Evolutionary conservation across 2,113 vertebrate genomes (phyloP), one percentile per base, ranked within the genome.

Genomic region (Oryzias woworae): DNA sequence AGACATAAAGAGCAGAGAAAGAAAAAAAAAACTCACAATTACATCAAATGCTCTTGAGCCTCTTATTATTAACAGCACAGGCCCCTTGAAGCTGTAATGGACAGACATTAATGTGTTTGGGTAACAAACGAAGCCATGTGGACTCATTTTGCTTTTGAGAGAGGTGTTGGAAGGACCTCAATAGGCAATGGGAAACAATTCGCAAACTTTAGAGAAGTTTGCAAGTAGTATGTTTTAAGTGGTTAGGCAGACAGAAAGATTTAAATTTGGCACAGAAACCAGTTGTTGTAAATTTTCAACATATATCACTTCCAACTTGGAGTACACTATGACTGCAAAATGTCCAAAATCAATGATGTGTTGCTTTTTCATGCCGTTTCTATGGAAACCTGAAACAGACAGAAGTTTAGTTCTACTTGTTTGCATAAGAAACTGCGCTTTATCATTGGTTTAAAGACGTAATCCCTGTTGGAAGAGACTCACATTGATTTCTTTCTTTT

Each of bases 21-120:
- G 53, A 49, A 71, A 46, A 53, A 50, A 82, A 63, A 44, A 43
- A 67, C 81, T 86, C 69, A 77, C 81, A 81, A 80, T 78, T 80
- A 74, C 75, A 64, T 66, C 58, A 73, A 78, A 80, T 78, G 65
- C 73, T 78, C 74, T 69, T 65, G 73, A 82, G 79, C 78, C 84
- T 84, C 76, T 86, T 87, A 88, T 90, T 82, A 81, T 66, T 60
- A 83, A 78, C 82, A 84, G 84, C 79, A 69, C 79, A 80, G 82
- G 82, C 86, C 75, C 77, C 61, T 58, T n/a, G 31, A 18, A 75
- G 74, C 75, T 73, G 63, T 80, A 86, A 62, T 53, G 73, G 75
- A 84, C 59, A 67, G 71, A 73, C 15, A 56, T 53, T 75, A 75
- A 81, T 74, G 74, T 71, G 73, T 67, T 79, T 62, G 68, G 73